These are phyloP conservation scores for Mastigias papua DNA, from an alignment of 30 jellyfish, hydroid and myxozoan species.

Conservation along the genomic window DNA sequence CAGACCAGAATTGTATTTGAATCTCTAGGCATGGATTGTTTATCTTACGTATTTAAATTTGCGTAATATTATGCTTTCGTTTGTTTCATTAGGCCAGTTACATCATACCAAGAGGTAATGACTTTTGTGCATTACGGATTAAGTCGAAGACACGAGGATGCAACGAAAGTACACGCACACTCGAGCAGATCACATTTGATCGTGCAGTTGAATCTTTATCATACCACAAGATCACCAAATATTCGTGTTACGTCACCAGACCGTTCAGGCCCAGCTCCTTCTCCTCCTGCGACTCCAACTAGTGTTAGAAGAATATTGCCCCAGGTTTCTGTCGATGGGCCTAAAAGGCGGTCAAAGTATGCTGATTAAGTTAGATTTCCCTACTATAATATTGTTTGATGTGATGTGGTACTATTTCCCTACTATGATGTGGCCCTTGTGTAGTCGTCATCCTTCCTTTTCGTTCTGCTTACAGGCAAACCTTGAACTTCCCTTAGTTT, in stretches of 20 bases:
- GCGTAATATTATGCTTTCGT: background rate
- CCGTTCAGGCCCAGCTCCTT: slow-evolving; percentile 42
- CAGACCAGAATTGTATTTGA: too few species aligned
- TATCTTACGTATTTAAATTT: too few species aligned
- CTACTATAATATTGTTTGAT: background rate
- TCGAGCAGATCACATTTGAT: slow-evolving; percentile 92
- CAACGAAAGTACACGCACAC: slow-evolving; percentile 91
- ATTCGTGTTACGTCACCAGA: slow-evolving; percentile 86
- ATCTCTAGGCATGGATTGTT: too few species aligned
- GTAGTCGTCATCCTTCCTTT: too few species aligned
- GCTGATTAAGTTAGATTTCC: background rate
- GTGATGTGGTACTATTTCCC: too few species aligned
- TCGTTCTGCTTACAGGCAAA: too few species aligned
- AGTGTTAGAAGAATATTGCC: slow-evolving; percentile 77
- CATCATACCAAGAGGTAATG: slow-evolving; percentile 81
- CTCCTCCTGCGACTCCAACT: slow-evolving; percentile 83
- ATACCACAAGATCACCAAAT: slow-evolving; percentile 45
- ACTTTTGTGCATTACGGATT: slow-evolving; percentile 77
- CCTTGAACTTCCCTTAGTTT: too few species aligned
- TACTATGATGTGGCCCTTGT: too few species aligned
- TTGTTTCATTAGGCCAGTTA: slow-evolving; percentile 54
- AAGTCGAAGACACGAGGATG: slow-evolving; percentile 91
- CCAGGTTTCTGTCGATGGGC: slow-evolving; percentile 75
- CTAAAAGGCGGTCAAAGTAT: slow-evolving; percentile 72
- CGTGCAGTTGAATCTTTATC: slow-evolving; percentile 89